Evolutionary conservation across 2,888 invertebrate genomes (phyloP).

Genomic region (Pteria penguin): DNA sequence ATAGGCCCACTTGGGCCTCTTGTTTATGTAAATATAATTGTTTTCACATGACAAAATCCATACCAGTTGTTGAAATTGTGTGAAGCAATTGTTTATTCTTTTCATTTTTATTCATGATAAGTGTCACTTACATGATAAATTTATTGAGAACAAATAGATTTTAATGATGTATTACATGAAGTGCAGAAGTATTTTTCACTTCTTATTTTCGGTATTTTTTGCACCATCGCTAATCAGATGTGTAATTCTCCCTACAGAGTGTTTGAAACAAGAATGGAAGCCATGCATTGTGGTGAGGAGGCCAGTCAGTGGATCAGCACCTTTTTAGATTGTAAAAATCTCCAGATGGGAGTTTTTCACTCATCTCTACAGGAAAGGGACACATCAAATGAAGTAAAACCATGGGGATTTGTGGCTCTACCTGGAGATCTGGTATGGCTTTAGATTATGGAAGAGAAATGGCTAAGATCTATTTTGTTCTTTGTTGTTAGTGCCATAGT

Average conservation of each 20-base stretch:
- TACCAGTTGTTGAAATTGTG: too few relatives aligned
- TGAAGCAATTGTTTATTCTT: too few relatives aligned
- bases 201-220: not conserved
- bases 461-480: too few relatives aligned
- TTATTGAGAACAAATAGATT: too few relatives aligned
- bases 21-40: too few relatives aligned
- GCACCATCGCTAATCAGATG: not conserved
- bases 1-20: too few relatives aligned
- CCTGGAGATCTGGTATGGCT: constrained; percentile 57
- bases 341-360: constrained; percentile 58
- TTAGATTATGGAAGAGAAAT: not conserved
- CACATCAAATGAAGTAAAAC: constrained; percentile 48
- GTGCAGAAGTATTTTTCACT: too few relatives aligned
- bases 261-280: constrained; percentile 60
- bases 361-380: constrained; percentile 53
- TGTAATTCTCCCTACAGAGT: constrained; percentile 53
- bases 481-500: too few relatives aligned
- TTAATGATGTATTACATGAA: too few relatives aligned
- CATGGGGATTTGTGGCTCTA: constrained; percentile 55
- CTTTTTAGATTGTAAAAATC: constrained; percentile 58
- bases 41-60: too few relatives aligned
- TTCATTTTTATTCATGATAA: too few relatives aligned
- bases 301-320: constrained; percentile 68
- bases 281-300: constrained; percentile 71
- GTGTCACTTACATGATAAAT: too few relatives aligned